A percentile compares a stretch with the other conserved stretches of the same genome.
Conservation (phyloP, 1,140 invertebrate genomes). For the Lethrus apterus region DNA sequence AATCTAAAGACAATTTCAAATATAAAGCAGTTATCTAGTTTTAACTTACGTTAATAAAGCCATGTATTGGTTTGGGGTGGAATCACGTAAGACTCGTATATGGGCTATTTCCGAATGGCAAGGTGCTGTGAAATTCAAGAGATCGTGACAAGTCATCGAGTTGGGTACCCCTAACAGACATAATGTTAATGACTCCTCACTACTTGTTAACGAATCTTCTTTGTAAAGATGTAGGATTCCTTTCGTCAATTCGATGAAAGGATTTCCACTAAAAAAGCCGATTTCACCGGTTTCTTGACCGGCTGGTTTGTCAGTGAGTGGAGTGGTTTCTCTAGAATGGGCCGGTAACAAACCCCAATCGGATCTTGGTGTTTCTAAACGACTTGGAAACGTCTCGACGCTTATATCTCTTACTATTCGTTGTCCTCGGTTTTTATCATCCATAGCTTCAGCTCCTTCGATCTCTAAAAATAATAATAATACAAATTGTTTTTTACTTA, state of each 20-base stretch:
- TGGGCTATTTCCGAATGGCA: slow-evolving; percentile 84
- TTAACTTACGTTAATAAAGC: slow-evolving; percentile 71
- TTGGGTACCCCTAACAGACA: slow-evolving; percentile 90
- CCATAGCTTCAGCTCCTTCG: slow-evolving; percentile 26
- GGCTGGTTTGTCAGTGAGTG: slow-evolving; percentile 37
- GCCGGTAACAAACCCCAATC: slow-evolving; percentile 43
- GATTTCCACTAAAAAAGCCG: slow-evolving; percentile 93
- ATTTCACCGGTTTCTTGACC: slow-evolving; percentile 53
- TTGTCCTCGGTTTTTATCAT: slow-evolving; percentile 43
- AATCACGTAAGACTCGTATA: slow-evolving; percentile 83
- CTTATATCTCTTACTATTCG: slow-evolving; percentile 53
- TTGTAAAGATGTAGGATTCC: slow-evolving; percentile 95
- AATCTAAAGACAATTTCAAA: slow-evolving; percentile 41
- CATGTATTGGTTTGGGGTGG: slow-evolving; percentile 95
- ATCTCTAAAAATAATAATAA: slow-evolving; percentile 25
- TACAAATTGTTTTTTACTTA: no score
- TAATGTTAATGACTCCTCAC: slow-evolving; percentile 74
- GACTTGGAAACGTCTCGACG: slow-evolving; percentile 57
- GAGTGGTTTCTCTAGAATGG: slow-evolving; percentile 41
- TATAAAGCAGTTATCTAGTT: slow-evolving; percentile 7
- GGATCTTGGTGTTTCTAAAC: slow-evolving; percentile 41
- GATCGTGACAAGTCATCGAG: slow-evolving; percentile 86
- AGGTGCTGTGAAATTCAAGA: slow-evolving; percentile 90
- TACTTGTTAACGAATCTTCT: slow-evolving; percentile 66
- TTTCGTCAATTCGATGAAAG: slow-evolving; percentile 91